A percentile compares a stretch with the other conserved stretches of the same genome.
Evolutionary conservation across 2,113 vertebrate species (phyloP).

Genomic region (Callionymus lyra): DNA sequence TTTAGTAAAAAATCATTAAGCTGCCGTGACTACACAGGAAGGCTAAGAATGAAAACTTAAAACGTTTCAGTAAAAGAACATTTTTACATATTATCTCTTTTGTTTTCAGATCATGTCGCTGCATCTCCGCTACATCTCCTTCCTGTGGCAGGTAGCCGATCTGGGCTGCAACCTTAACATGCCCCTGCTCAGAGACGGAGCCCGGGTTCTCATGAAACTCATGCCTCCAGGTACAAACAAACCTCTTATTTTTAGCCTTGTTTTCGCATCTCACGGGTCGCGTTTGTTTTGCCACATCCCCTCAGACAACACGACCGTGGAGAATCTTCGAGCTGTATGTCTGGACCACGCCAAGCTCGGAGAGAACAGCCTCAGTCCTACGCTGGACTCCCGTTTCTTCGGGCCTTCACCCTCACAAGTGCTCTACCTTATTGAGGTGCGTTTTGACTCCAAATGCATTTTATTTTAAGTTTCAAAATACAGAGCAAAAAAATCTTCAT

Average conservation of each 20-base stretch:
- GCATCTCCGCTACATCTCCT: slow-evolving; percentile 96
- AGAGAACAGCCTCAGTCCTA: slow-evolving; percentile 95
- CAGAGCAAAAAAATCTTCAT: too few species aligned
- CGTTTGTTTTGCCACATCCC: slow-evolving; percentile 13
- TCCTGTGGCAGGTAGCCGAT: slow-evolving; percentile 98
- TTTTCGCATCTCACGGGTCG: not conserved
- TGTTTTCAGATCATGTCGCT: slow-evolving; percentile 92
- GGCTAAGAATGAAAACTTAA: too few species aligned
- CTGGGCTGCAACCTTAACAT: slow-evolving; percentile 94
- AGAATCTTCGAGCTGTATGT: slow-evolving; percentile 92
- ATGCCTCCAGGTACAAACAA: slow-evolving; percentile 87
- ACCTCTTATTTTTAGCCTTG: slow-evolving; percentile 2
- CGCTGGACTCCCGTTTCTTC: slow-evolving; percentile 94
- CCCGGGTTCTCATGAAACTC: slow-evolving; percentile 96
- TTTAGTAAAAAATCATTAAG: too few species aligned
- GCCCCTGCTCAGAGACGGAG: slow-evolving; percentile 93
- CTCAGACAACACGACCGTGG: slow-evolving; percentile 93
- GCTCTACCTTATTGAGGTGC: slow-evolving; percentile 97
- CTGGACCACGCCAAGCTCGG: slow-evolving; percentile 97
- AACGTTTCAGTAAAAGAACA: too few species aligned
- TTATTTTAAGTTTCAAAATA: too few species aligned
- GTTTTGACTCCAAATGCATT: not conserved
- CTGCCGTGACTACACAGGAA: too few species aligned
- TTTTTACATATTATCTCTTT: not conserved
- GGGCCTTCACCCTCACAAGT: slow-evolving; percentile 98